Evolutionary conservation across 2,797 vertebrate genomes (phyloP), one percentile per base, ranked within the genome.

Genomic region (Hippocampus kuda): DNA sequence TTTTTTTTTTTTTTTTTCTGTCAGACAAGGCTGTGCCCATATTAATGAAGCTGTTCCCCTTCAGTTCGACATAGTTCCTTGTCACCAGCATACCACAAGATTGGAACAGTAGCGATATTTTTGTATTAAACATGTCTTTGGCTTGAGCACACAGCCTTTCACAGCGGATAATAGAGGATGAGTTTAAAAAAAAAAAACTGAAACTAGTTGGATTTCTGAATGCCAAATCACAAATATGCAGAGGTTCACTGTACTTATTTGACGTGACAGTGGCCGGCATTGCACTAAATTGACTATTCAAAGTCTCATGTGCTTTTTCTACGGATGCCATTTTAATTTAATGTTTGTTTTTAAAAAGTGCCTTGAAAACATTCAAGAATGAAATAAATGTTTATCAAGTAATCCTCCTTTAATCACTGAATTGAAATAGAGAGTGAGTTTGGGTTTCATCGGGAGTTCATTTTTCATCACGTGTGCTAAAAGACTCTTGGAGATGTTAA

Each of bases 401-500:
- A 26, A 30, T 27, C 1, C 16, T 27, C 24, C 34, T 38, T 6
- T 27, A 16, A 16, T 60, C 16, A 9, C 5, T 59, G 56, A 15
- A 15, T 15, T 11, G 12, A 41, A 24, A 44, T 26, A 13, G 41
- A 64, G 62, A 24, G 38, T 44, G 62, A n/a, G 61, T 44, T 64
- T 41, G 30, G 11, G 41, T 64, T 64, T 63, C 61, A 42, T 6
- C 1, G 26, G 13, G n/a, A 46, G 62, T 91, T 66, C n/a, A 90
- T 89, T 83, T 89, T 91, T 90, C 41, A 91, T 86, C 59, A 70
- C 63, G 26, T 68, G 41, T 78, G 72, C 68, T 72, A 76, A 77
- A 83, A 81, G 68, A 71, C 72, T 72, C 76, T 51, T 51, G 4
- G 16, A 70, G 73, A 24, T 70, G 46, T 77, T 92, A n/a, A 80